Evolutionary conservation across 2,113 vertebrate species (phyloP).

Genomic region (Hippocampus abdominalis): DNA sequence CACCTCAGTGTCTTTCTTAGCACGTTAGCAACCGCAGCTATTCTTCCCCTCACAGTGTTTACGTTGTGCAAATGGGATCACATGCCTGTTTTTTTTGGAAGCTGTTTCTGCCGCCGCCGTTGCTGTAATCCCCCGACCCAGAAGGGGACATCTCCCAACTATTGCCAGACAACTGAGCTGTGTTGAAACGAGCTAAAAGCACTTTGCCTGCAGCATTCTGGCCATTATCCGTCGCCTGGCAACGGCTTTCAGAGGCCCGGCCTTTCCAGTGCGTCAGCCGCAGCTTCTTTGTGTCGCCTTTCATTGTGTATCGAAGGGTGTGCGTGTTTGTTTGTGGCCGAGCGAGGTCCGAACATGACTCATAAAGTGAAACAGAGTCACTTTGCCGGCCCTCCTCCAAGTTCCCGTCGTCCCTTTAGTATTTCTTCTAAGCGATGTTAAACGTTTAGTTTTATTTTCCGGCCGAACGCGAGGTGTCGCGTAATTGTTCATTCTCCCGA

Average conservation of each 20-base stretch:
- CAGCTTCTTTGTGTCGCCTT: conserved; percentile 7
- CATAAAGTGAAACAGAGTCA: conserved; percentile 38
- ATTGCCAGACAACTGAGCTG: conserved; percentile 17
- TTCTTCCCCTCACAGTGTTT: conserved; percentile 9
- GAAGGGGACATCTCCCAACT: conserved; percentile 10
- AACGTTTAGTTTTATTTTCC: conserved; percentile 18
- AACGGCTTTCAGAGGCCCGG: conserved; percentile 59
- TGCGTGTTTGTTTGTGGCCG: conserved; percentile 14
- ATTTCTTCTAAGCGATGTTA: neutral
- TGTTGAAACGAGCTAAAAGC: conserved; percentile 41
- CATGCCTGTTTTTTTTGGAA: neutral
- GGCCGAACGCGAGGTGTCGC: conserved; percentile 16
- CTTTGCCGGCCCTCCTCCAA: neutral
- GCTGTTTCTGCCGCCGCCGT: conserved; percentile 1
- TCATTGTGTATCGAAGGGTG: neutral
- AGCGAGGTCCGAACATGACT: conserved; percentile 33
- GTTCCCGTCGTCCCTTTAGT: conserved; percentile 18
- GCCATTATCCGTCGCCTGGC: conserved; percentile 70
- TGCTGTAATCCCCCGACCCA: conserved; percentile 25
- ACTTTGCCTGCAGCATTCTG: conserved; percentile 38
- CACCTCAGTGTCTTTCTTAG: neutral
- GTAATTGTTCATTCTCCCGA: conserved; percentile 31
- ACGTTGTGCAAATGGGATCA: conserved; percentile 24
- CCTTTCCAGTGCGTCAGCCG: conserved; percentile 34
- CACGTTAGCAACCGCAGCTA: neutral